Base-by-base conservation (phyloP, 2,797 vertebrate genomes). In the Arnoldichthys spilopterus region DNA sequence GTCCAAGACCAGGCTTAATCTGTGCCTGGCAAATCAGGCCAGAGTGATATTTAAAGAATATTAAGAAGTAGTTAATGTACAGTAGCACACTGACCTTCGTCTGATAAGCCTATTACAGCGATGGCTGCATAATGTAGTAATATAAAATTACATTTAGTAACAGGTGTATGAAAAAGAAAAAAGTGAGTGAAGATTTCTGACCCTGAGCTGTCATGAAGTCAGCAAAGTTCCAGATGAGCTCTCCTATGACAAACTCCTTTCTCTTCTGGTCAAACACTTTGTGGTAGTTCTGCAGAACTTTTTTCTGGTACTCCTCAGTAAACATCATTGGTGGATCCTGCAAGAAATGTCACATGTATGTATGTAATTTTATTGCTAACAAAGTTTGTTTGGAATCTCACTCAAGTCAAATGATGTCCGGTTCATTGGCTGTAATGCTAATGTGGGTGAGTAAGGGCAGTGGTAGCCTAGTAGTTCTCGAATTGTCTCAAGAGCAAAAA, bases 161-260 rank as follows among this genome's bases (percentile, higher is more conserved):
- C 2, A 7, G 32, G 4, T 4, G 63, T 12, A 37, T 45, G 13
- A 22, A 13, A 54, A 51, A 13, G 5, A 15, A 43, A 64, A 51
- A 37, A 24, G 7, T 12, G 4, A 9, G 15, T n/a, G 26, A 0
- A 22, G 4, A 6, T 45, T 81, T 83, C 91, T 89, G 92, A 99
- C 98, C 87, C 91, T 99, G 96, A 49, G 83, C 74, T 0, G 98
- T 99, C 96, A 98, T 97, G 87, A 99, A 99, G 87, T 99, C 98
- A 0, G 97, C 98, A 84, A 99, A 99, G 83, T 99, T 99, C 98
- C 98, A 99, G 87, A 99, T 96, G 86, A 99, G 96, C 86, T 99
- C 98, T 24, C 98, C 98, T 0, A 98, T 84, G 62, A 99, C 91
- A 0, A 95, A 98, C 24, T 95, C 91, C 80, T 95, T 95, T 87